Evolutionary conservation across 2,888 invertebrate species (phyloP).

Genomic region (Eulithis testata): DNA sequence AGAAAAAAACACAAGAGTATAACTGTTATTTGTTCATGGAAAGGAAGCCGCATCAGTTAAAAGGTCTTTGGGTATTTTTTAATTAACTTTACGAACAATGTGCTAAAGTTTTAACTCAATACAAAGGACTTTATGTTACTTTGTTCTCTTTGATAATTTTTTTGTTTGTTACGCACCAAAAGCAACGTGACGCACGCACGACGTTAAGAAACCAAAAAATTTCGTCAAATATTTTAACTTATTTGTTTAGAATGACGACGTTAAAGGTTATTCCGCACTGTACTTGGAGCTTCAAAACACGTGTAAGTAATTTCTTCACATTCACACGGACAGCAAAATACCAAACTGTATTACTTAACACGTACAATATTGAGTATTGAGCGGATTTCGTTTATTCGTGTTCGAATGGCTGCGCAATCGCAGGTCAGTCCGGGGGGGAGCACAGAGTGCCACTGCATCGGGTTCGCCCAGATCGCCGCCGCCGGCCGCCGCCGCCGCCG

Average conservation of each 20-base stretch:
- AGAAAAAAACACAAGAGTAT: too few species aligned
- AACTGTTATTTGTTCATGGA: too few species aligned
- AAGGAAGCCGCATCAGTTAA: too few species aligned
- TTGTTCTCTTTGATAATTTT: too few species aligned
- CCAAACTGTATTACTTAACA: slow-evolving; percentile 2
- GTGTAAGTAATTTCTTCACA: neutral
- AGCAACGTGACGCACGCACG: too few species aligned
- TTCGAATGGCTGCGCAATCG: slow-evolving; percentile 41
- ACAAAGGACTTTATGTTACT: too few species aligned
- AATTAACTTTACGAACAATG: too few species aligned
- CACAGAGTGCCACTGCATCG: slow-evolving; percentile 57
- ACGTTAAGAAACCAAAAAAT: neutral
- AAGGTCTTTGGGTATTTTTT: too few species aligned
- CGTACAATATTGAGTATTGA: slow-evolving; percentile 16
- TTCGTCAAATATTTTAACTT: neutral
- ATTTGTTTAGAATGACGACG: neutral
- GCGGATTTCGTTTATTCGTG: slow-evolving; percentile 29
- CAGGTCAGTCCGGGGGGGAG: slow-evolving; percentile 44
- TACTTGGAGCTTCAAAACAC: slow-evolving; percentile 2
- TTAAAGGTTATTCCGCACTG: slow-evolving; percentile 1
- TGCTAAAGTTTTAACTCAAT: too few species aligned
- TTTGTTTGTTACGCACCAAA: too few species aligned
- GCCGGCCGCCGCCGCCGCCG: slow-evolving; percentile 26
- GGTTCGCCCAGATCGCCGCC: slow-evolving; percentile 24
- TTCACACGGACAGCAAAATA: slow-evolving; percentile 20